Evolutionary conservation across 2,113 vertebrate genomes (phyloP), one percentile per base, ranked within the genome.

Genomic region (Serilophus lunatus): DNA sequence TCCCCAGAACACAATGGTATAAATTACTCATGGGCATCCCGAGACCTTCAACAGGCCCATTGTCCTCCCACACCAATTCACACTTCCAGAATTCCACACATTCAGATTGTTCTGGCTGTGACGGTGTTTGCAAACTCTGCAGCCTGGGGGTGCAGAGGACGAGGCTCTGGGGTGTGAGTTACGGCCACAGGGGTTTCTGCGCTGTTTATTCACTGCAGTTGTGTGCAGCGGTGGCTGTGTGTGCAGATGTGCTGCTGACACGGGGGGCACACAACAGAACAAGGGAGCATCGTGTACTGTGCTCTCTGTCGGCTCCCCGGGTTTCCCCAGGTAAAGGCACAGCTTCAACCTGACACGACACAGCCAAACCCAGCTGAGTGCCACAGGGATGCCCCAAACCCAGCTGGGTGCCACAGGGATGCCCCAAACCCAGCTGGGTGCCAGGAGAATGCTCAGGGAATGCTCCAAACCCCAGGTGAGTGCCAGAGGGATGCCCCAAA

Each of bases 1-100:
- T 93, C 35, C 96, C 65, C 10, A 92, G 96, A 97, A 96, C 93
- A 95, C 96, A 94, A 94, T 95, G 95, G 92, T 96, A 87, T 88
- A 84, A 96, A 95, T 95, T 92, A 93, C 92, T 96, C 95, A 94
- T 88, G 83, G 68, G 80, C 90, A 95, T 75, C 77, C 82, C 85
- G 83, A 44, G 0, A 66, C 12, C 40, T 61, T 95, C 82, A 95
- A 96, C 25, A 53, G 92, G 49, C 1, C 54, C 79, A 82, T 87
- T 97, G 93, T 96, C 40, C 78, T 92, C 86, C 56, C 85, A 64
- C 29, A 82, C 61, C 76, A 91, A 88, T 86, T 86, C 86, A 88
- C 61, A 64, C 72, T 65, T 82, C 31, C 74, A 56, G 81, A 75
- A 76, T 70, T 72, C 77, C 71, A 70, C 42, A 72, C 38, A 24